These are phyloP conservation scores for Polypterus bichir DNA, from an alignment of 2,113 vertebrate genomes.

Conservation along the genomic window DNA sequence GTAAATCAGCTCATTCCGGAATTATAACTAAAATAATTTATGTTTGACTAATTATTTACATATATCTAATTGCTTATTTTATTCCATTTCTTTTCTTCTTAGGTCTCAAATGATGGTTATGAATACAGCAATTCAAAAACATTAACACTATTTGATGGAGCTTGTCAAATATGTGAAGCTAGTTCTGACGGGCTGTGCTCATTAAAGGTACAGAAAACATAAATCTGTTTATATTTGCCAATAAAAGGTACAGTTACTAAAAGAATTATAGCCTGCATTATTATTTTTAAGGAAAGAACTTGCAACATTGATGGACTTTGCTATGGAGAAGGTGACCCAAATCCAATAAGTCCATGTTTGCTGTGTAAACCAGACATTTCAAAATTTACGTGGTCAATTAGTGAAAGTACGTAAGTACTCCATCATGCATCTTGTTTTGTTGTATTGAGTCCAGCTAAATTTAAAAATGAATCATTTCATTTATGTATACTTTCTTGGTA, in stretches of 20 bases:
- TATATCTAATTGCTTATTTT: conserved; percentile 6
- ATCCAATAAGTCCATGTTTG: conserved; percentile 61
- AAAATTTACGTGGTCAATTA: conserved; percentile 63
- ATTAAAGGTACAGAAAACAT: conserved; percentile 49
- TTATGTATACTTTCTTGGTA: no score
- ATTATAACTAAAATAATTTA: no score
- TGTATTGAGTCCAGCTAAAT: no score
- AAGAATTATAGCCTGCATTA: no score
- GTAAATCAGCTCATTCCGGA: conserved; percentile 9
- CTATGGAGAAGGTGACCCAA: conserved; percentile 57
- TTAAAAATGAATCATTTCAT: no score
- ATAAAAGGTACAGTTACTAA: no score
- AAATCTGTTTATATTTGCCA: not conserved
- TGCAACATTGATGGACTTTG: conserved; percentile 72
- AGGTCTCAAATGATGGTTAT: conserved; percentile 83
- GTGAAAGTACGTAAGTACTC: conserved; percentile 55
- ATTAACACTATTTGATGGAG: conserved; percentile 61
- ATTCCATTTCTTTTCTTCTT: conserved; percentile 23
- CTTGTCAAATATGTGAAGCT: conserved; percentile 64
- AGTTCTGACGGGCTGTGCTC: conserved; percentile 44
- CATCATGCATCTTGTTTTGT: no score
- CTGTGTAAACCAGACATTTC: conserved; percentile 65
- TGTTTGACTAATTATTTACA: not conserved
- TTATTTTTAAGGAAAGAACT: conserved; percentile 57
- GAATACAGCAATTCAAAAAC: conserved; percentile 73